Percentiles rank a stretch among this genome's conserved stretches.
Conservation (phyloP, 1,140 invertebrate genomes). For the Aphelinus atriplicis region DNA sequence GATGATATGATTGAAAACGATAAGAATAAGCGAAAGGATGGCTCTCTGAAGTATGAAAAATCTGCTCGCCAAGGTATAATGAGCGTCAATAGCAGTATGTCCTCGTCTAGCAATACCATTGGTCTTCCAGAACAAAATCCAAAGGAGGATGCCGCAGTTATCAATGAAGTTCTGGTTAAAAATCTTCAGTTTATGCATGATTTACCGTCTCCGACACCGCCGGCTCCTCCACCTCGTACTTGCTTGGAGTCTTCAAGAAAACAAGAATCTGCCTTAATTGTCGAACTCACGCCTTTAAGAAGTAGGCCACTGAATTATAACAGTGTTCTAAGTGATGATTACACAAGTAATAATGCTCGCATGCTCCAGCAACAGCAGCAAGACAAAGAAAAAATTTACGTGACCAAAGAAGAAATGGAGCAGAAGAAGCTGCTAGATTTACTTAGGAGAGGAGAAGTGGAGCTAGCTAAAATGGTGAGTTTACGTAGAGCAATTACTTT, state of each 20-base stretch:
- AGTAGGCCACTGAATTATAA: constrained; percentile 47
- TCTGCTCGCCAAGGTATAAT: not conserved
- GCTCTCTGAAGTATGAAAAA: not conserved
- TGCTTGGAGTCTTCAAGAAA: constrained; percentile 32
- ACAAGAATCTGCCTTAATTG: constrained; percentile 25
- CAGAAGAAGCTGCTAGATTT: constrained; percentile 51
- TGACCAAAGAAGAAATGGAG: constrained; percentile 55
- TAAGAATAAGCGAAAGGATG: not conserved
- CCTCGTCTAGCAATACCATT: not conserved
- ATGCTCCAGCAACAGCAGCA: constrained; percentile 14
- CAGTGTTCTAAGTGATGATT: constrained; percentile 54
- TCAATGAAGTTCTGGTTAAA: constrained; percentile 55
- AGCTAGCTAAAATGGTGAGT: constrained; percentile 53
- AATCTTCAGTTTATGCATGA: constrained; percentile 55
- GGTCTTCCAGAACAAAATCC: too few species aligned
- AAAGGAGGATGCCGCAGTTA: constrained; percentile 37
- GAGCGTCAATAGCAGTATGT: not conserved
- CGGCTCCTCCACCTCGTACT: constrained; percentile 28
- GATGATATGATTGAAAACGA: constrained; percentile 9
- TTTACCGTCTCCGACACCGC: constrained; percentile 39
- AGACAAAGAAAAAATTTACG: constrained; percentile 49
- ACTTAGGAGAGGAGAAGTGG: constrained; percentile 50
- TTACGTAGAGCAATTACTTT: not conserved
- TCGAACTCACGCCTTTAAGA: constrained; percentile 2
- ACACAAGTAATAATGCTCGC: constrained; percentile 44